Evolutionary conservation across 2,888 invertebrate species (phyloP), one percentile per base, ranked within the genome.

Genomic region (Drosophila anomalipes): DNA sequence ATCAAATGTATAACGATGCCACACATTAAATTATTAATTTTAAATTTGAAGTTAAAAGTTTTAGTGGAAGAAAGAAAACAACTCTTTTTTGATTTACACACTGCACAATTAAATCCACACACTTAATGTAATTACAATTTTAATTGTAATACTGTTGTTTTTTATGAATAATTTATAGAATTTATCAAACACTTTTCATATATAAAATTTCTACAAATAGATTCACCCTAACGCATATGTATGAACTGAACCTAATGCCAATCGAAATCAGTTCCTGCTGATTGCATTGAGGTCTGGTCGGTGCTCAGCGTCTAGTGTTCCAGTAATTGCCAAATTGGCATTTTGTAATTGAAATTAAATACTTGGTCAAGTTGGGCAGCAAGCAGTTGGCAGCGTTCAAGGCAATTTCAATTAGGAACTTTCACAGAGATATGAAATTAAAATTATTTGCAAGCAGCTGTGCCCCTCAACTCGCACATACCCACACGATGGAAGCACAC

Each of bases 391-490:
- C 60, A 57, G 61, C 70, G 47, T 66, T 37, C 59, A 73, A 65
- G 76, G 81, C 78, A 74, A 82, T 85, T 86, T 82, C 90, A 90
- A 86, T 90, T 90, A 90, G 83, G 69, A 90, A 78, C 80, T 76
- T 82, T 85, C 60, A 58, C 74, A 77, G 52, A 78, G 76, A 89
- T 89, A 89, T 89, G 76, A 86, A 87, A 87, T 87, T 90, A 80
- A 87, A 87, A 90, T 87, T 77, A 89, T 89, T 90, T 81, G 74
- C 89, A 83, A 75, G 77, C 86, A 86, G 83, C 90, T 86, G 86
- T 67, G 85, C 62, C 65, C 47, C 51, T 49, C 62, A 53, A 66
- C 65, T 54, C 60, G 47, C 61, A 74, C 65, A 47, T 16, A 47
- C 47, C 47, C 47, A 47, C 9, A 47, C 22, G 47, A 22, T 22